phyloP scores from a whole-genome alignment of 2,888 invertebrate genomes.

The Protonemura montana region DNA sequence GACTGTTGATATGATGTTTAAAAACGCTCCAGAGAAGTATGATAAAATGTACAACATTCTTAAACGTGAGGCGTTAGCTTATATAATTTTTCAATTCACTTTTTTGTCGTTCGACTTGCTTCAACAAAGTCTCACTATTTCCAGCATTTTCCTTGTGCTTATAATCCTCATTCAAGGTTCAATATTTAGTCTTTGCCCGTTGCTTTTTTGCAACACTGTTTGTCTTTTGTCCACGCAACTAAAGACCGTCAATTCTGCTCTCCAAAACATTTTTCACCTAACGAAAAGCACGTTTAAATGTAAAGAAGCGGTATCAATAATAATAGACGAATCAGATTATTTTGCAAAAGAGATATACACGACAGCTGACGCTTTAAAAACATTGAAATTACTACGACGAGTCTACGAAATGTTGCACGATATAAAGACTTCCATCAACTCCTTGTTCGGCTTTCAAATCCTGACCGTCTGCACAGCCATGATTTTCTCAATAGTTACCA shows the following conservation, averaged over 20 bases:
- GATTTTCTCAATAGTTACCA: not conserved
- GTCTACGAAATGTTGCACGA: not conserved
- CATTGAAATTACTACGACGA: not conserved
- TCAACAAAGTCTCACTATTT: too few species aligned
- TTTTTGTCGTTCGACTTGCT: too few species aligned
- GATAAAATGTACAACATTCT: too few species aligned
- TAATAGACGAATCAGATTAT: not conserved
- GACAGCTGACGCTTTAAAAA: not conserved
- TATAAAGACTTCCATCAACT: not conserved
- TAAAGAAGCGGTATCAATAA: not conserved
- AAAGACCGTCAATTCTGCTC: not conserved
- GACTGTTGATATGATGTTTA: not conserved
- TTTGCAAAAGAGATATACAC: not conserved
- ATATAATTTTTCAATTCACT: too few species aligned
- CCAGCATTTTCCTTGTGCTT: too few species aligned
- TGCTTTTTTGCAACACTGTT: not conserved
- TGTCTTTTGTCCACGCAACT: not conserved
- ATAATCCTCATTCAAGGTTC: too few species aligned
- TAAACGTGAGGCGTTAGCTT: too few species aligned
- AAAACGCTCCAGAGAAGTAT: not conserved
- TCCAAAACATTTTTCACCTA: not conserved
- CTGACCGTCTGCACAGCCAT: not conserved
- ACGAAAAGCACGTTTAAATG: not conserved
- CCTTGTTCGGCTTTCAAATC: not conserved
- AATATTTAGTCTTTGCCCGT: too few species aligned